Base-by-base conservation (phyloP, 2,113 vertebrate species). In the Sterna hirundo region DNA sequence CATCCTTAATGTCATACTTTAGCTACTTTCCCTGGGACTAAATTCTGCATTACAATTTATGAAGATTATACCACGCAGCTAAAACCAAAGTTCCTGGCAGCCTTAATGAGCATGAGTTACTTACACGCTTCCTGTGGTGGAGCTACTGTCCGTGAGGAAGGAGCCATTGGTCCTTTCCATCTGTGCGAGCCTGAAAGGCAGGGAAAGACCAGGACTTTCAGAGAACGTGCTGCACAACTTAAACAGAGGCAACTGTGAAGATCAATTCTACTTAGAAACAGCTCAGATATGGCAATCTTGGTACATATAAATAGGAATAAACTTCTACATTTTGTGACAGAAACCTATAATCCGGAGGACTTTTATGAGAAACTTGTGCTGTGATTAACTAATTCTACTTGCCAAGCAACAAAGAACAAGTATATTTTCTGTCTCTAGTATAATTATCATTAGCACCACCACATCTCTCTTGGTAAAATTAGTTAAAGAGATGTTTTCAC, bases 121-220 rank as follows among this genome's bases (percentile, higher is more conserved):
- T 99, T 98, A 99, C 99, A 99, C 98, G n/a, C 99, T 99, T 97
- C 99, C 99, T 11, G 99, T 99, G 78, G 99, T 99, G 19, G 99
- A 99, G 97, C 99, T 99, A 94, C 99, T 99, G 96, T 99, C 99
- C 5, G 99, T 99, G 78, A 99, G 99, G 95, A 99, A 98, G 72
- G 99, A 99, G 42, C 99, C 99, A 10, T 99, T 99, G 57, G 98
- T 99, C 83, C 98, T 98, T 87, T 99, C 99, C 99, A 99, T 99
- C 94, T 99, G 99, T 4, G 99, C 99, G 32, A 99, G 98, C 96
- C 99, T 99, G 95, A 88, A 97, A 96, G 40, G 83, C 83, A 94
- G 23, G n/a, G 75, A 65, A 86, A 85, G 34, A 93, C 22, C 32
- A 58, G 0, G 0, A 71, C 13, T 42, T 76, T 93, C 66, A 93